Evolutionary conservation across 2,113 vertebrate genomes (phyloP).

Genomic region (Ammodytes dubius): DNA sequence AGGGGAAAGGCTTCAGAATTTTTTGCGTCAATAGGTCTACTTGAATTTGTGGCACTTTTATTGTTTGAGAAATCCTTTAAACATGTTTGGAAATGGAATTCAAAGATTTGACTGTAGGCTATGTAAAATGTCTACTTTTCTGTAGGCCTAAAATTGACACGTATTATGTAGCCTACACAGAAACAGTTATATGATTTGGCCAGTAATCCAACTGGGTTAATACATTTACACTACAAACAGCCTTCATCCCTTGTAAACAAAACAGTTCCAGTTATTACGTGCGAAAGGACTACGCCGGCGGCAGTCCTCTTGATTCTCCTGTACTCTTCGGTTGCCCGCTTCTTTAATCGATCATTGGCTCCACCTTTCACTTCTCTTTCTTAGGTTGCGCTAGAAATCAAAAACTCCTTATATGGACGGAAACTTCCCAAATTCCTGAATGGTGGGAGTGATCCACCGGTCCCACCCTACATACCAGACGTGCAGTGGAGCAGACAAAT

Average conservation of each 20-base stretch:
- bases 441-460: slow-evolving; percentile 76
- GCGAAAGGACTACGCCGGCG: neutral
- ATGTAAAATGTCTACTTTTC: neutral
- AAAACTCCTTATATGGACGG: slow-evolving; percentile 88
- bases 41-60: no score
- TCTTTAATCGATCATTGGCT: slow-evolving; percentile 63
- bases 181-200: neutral
- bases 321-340: slow-evolving; percentile 38
- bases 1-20: neutral
- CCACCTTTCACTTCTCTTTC: slow-evolving; percentile 66
- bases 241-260: neutral
- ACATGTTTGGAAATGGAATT: neutral
- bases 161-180: neutral
- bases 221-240: neutral
- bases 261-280: neutral
- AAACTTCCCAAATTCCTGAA: slow-evolving; percentile 84
- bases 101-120: no score
- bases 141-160: neutral
- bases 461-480: slow-evolving; percentile 78
- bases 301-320: neutral
- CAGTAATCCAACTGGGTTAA: no score
- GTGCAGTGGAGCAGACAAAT: slow-evolving; percentile 44
- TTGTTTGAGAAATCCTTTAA: neutral
- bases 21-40: neutral
- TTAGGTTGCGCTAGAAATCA: slow-evolving; percentile 79